Percentiles rank a stretch among this genome's conserved stretches.
Evolutionary conservation across 2,113 vertebrate species (phyloP).

Genomic region (Grammomys dolichurus): DNA sequence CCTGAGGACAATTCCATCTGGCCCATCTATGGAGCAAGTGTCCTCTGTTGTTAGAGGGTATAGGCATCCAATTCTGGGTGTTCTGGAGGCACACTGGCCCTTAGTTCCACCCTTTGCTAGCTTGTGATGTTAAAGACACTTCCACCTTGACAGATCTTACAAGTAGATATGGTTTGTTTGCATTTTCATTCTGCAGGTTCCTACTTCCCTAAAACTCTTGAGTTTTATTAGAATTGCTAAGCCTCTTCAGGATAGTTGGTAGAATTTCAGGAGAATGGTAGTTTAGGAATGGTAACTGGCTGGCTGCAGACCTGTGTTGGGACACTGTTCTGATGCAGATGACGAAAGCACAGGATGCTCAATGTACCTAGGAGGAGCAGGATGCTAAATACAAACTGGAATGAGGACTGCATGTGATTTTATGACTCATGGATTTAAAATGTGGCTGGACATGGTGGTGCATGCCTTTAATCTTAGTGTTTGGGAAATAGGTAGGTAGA

Average conservation of each 20-base stretch:
- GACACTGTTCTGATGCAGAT: not conserved
- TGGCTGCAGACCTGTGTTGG: not conserved
- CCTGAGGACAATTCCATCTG: not conserved
- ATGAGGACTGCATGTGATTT: not conserved
- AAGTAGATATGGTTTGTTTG: not conserved
- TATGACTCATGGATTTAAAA: not conserved
- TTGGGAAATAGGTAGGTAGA: not conserved
- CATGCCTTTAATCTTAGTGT: not conserved
- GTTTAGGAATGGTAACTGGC: not conserved
- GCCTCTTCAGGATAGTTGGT: not conserved
- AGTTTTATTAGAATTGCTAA: not conserved
- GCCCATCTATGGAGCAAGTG: not conserved
- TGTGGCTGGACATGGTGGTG: not conserved
- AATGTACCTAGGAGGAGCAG: not conserved
- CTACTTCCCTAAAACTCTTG: not conserved
- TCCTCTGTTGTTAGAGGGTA: not conserved
- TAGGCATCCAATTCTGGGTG: not conserved
- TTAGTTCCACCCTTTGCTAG: not conserved
- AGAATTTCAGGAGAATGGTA: not conserved
- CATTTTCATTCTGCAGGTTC: not conserved
- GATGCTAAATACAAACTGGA: too few relatives aligned
- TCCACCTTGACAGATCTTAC: too few relatives aligned
- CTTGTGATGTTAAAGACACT: not conserved
- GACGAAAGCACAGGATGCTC: not conserved
- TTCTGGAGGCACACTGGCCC: not conserved